A percentile compares a stretch with the other conserved stretches of the same genome.
Evolutionary conservation across 2,888 invertebrate species (phyloP).

Genomic region (Apodemia mormo): DNA sequence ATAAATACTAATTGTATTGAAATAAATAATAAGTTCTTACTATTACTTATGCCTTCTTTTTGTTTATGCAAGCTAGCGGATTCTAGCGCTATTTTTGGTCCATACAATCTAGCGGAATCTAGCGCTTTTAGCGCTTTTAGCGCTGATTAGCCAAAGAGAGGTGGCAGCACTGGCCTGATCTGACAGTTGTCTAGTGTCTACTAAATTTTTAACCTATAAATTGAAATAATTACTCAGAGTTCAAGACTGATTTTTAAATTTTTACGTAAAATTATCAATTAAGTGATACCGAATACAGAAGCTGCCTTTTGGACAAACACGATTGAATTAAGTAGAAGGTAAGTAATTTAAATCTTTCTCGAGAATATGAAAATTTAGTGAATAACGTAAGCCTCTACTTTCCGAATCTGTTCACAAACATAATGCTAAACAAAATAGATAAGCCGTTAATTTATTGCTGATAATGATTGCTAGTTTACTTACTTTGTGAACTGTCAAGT

Average conservation of each 20-base stretch:
- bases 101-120: no score
- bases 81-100: no score
- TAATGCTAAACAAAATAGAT: not conserved
- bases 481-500: not conserved
- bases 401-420: not conserved
- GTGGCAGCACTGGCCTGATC: not conserved
- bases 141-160: no score
- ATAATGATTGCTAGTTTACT: not conserved
- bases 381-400: not conserved
- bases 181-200: not conserved
- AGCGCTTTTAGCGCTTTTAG: no score
- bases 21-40: no score
- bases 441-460: not conserved
- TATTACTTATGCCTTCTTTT: no score
- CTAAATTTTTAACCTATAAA: conserved; percentile 12
- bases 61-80: no score
- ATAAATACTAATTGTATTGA: no score
- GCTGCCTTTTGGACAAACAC: not conserved
- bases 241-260: conserved; percentile 38
- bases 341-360: not conserved
- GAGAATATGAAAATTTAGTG: not conserved
- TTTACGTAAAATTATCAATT: conserved; percentile 30
- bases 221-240: not conserved
- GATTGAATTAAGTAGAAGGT: not conserved
- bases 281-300: conserved; percentile 23